Evolutionary conservation across 35 echinoderm and acorn worm species (phyloP).

Genomic region (Eucidaris tribuloides): DNA sequence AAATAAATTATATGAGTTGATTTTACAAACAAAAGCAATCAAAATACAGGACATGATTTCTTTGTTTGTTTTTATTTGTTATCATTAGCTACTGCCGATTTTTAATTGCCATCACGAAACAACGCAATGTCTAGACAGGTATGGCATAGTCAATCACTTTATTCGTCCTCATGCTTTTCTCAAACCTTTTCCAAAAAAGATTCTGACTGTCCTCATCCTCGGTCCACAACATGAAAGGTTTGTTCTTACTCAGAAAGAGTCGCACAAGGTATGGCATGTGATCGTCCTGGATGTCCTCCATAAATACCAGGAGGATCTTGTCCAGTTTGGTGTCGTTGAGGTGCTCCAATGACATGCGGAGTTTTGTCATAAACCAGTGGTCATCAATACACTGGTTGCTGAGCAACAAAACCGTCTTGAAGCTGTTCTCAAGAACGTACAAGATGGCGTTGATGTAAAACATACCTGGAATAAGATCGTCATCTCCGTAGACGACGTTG

Average conservation of each 20-base stretch:
- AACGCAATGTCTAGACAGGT: too few species aligned
- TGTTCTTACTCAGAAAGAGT: neutral
- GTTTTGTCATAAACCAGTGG: neutral
- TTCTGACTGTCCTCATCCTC: too few species aligned
- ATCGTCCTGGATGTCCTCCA: slow-evolving; percentile 8
- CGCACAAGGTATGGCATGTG: slow-evolving; percentile 11
- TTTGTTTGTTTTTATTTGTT: too few species aligned
- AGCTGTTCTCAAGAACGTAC: neutral
- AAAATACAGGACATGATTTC: too few species aligned
- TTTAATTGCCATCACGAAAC: too few species aligned
- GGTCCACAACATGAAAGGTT: neutral
- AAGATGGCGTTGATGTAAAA: neutral
- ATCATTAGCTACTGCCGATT: too few species aligned
- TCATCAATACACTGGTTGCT: neutral
- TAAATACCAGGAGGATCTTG: slow-evolving; percentile 1
- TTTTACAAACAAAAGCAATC: too few species aligned
- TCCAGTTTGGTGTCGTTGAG: neutral
- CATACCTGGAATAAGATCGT: neutral
- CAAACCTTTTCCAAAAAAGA: too few species aligned
- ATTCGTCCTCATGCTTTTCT: too few species aligned
- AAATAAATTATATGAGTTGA: too few species aligned
- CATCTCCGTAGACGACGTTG: slow-evolving; percentile 4
- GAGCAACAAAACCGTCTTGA: neutral
- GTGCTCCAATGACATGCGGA: neutral
- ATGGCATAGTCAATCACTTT: too few species aligned